These are phyloP conservation scores for Aspidapion aeneum DNA, from an alignment of 2,888 invertebrate species.

Conservation along the genomic window DNA sequence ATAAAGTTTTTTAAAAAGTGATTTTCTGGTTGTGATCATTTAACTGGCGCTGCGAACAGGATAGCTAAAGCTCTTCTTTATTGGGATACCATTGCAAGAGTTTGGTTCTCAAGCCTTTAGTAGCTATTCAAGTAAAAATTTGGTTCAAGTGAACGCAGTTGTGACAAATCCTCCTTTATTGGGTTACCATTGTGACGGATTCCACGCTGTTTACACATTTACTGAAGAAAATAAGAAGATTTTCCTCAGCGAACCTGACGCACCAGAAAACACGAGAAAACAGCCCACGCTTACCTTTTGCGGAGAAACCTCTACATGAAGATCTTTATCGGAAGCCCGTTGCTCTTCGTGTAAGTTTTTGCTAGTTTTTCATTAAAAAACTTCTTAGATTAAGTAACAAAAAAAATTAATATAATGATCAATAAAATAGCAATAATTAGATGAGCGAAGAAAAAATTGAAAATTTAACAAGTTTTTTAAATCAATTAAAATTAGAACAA, in stretches of 20 bases:
- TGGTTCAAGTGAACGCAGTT: neutral
- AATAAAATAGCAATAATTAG: too few species aligned
- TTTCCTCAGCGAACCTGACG: neutral
- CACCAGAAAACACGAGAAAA: neutral
- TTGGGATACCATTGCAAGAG: neutral
- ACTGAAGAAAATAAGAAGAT: neutral
- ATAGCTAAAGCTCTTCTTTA: neutral
- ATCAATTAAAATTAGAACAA: too few species aligned
- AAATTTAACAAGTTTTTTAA: neutral
- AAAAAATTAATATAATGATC: too few species aligned
- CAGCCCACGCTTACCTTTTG: neutral
- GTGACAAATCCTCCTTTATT: neutral
- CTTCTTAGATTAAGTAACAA: neutral
- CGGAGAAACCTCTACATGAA: neutral
- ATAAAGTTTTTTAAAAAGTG: neutral
- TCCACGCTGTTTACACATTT: neutral
- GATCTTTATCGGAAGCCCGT: neutral
- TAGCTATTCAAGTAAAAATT: neutral
- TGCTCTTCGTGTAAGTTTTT: neutral
- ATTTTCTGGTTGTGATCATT: neutral
- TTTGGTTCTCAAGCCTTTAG: neutral
- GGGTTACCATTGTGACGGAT: neutral
- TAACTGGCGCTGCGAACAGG: neutral
- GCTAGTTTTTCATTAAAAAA: neutral
- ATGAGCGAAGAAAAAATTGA: neutral